phyloP scores from a whole-genome alignment of 1,140 invertebrate genomes.

The Stenopsyche tienmushanensis region DNA sequence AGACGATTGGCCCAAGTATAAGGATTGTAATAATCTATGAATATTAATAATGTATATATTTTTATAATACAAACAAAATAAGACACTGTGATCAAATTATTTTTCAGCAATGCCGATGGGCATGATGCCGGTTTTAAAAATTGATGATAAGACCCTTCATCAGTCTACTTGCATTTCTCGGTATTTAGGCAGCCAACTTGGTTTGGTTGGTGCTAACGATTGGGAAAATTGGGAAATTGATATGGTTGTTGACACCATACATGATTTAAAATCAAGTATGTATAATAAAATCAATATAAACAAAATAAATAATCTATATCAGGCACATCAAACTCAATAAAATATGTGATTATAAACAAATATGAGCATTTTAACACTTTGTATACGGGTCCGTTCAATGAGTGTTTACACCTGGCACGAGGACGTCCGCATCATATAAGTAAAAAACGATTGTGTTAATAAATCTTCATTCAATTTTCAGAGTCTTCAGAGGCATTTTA shows the following conservation, averaged over 20 bases:
- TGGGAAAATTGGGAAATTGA: conserved; percentile 63
- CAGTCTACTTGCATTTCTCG: conserved; percentile 66
- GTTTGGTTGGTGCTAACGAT: conserved; percentile 61
- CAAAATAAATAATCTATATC: too few relatives aligned
- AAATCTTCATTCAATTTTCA: conserved; percentile 30
- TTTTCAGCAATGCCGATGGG: conserved; percentile 66
- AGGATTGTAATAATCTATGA: conserved; percentile 38
- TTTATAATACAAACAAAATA: not conserved
- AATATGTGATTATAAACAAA: too few relatives aligned
- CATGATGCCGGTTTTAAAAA: conserved; percentile 66
- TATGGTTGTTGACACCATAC: conserved; percentile 56
- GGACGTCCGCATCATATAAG: too few relatives aligned
- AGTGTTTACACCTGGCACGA: too few relatives aligned
- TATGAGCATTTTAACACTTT: too few relatives aligned
- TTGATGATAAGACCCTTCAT: conserved; percentile 62
- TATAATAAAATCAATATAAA: conserved; percentile 2
- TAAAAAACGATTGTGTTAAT: not conserved
- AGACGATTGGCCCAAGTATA: conserved; percentile 57
- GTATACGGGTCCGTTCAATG: too few relatives aligned
- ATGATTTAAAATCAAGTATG: conserved; percentile 50
- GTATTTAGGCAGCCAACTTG: conserved; percentile 63
- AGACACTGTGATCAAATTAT: not conserved
- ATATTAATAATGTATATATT: not conserved
- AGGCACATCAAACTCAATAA: too few relatives aligned
- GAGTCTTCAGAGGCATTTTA: conserved; percentile 56